Conservation (phyloP, 1,140 invertebrate species). For the Meloidogyne chitwoodi region DNA sequence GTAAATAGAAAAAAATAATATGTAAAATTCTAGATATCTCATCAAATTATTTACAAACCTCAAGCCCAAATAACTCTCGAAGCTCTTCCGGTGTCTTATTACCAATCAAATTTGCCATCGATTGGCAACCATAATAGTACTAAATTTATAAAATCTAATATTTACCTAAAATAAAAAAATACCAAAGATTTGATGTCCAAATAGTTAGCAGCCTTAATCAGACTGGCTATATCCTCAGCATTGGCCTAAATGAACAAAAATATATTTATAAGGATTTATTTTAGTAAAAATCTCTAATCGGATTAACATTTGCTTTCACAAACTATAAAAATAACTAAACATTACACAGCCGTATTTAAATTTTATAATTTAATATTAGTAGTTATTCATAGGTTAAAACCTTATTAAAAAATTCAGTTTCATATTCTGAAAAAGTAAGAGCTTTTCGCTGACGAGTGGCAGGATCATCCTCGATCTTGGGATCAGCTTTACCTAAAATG, state of each 20-base stretch:
- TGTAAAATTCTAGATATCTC: too few species aligned
- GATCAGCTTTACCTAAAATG: slow-evolving; percentile 13
- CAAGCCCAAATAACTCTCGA: slow-evolving; percentile 24
- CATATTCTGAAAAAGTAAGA: slow-evolving; percentile 30
- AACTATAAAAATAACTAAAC: too few species aligned
- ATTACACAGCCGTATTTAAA: too few species aligned
- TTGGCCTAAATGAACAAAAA: background rate
- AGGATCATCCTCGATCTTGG: slow-evolving; percentile 21
- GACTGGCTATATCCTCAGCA: slow-evolving; percentile 18
- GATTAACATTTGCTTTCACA: background rate
- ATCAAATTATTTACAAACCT: background rate
- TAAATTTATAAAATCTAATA: background rate
- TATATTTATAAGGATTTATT: background rate
- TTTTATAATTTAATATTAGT: too few species aligned
- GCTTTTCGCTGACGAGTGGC: slow-evolving; percentile 26
- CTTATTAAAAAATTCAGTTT: slow-evolving; percentile 28
- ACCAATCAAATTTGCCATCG: slow-evolving; percentile 21
- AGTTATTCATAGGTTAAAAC: slow-evolving; percentile 1
- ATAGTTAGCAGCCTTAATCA: slow-evolving; percentile 25
- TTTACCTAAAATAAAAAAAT: background rate
- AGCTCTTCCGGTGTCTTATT: slow-evolving; percentile 32
- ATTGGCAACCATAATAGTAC: slow-evolving; percentile 28
- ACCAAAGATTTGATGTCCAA: slow-evolving; percentile 27
- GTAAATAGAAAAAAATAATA: too few species aligned
- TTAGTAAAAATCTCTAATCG: too few species aligned